Base-by-base conservation (phyloP, 2,888 invertebrate genomes). In the Hipparchia semele region DNA sequence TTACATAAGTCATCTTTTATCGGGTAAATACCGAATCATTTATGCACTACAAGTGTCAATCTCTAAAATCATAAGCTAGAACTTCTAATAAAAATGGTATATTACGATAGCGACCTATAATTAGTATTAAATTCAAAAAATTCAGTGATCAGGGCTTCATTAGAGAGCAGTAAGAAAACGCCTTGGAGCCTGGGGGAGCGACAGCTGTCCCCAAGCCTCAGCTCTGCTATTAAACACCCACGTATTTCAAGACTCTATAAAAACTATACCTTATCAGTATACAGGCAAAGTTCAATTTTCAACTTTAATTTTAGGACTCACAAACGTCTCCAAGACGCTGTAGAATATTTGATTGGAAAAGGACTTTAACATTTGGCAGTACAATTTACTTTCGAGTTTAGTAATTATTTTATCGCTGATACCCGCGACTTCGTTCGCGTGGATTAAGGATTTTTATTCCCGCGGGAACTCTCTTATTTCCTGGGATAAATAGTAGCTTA, bases 191-290 rank as follows among this genome's bases (percentile, higher is more conserved):
- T 86, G 81, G 82, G 91, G 90, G 91, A 88, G 74, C 88, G 88
- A 90, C 93, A 93, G 93, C 92, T 94, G 93, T 90, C 90, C 81
- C 87, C 92, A 94, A 86, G 88, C 91, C 89, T 90, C 88, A 84
- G 81, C 82, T 82, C 82, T 76, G 82, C 87, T 85, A 90, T 91
- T 91, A 91, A 92, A 91, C 91, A 89, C 91, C 90, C 89, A 91
- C 90, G 86, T 79, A 74, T 80, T 81, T 79, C 81, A 79, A 80
- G 87, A 83, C 82, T 81, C 79, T 80, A 77, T 71, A 13, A 86
- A 87, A 83, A 66, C 23, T 10, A 71, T 75, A 81, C 83, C 78
- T 70, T 84, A 80, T 3, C 0, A 0, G 0, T 0, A 0, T 0
- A 0, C 0, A 2, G 76, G 72, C 66, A 71, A 79, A 78, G 81